A percentile compares a stretch with the other conserved stretches of the same genome.
Conservation (phyloP, 2,888 invertebrate genomes). For the Imbricaverruca yamaguchii region DNA sequence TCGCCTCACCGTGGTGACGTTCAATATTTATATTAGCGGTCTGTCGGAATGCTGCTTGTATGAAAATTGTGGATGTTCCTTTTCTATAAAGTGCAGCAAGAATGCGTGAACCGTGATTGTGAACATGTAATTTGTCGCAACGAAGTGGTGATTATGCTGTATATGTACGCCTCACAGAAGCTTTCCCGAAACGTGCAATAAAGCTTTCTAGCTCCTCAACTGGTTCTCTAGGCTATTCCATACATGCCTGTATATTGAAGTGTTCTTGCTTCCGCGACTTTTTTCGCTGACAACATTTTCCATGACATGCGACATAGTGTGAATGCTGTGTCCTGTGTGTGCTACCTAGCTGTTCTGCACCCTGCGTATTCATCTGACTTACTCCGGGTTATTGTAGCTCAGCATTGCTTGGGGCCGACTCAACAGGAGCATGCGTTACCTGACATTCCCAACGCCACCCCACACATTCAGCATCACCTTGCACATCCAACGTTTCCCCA, state of each 20-base stretch:
- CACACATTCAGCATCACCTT: no score
- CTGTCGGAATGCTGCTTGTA: neutral
- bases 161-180: neutral
- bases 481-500: no score
- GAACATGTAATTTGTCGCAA: neutral
- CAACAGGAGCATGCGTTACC: no score
- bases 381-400: no score
- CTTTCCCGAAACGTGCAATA: conserved; percentile 16
- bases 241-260: neutral
- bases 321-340: no score
- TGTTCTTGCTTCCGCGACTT: neutral
- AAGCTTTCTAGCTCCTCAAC: neutral
- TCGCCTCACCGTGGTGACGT: neutral
- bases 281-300: no score
- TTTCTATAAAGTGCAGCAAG: neutral
- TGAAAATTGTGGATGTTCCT: neutral
- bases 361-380: no score
- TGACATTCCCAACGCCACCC: no score
- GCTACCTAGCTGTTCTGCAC: no score
- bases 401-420: no score
- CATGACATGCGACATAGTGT: neutral
- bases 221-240: neutral
- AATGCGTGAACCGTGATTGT: neutral
- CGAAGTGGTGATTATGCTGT: neutral
- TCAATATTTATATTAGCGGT: conserved; percentile 7